Percentiles rank a stretch among this genome's conserved stretches.
These are phyloP conservation scores for Ormyrus pomaceus DNA, from an alignment of 2,888 invertebrate species.

Conservation along the genomic window DNA sequence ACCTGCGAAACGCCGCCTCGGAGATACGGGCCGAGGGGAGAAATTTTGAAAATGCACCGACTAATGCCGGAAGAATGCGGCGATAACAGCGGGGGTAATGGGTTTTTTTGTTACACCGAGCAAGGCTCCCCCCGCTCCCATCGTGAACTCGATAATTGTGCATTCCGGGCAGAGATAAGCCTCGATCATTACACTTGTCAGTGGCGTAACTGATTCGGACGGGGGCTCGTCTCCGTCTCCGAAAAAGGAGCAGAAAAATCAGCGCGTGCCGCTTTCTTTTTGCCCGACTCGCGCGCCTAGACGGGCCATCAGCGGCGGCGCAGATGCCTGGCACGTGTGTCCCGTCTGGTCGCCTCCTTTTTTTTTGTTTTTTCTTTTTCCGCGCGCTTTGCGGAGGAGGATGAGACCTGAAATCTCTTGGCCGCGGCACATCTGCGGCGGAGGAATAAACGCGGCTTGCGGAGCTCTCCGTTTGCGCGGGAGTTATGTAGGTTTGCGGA, in stretches of 20 bases:
- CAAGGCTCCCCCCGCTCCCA: too few species aligned
- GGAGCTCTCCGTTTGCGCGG: not conserved
- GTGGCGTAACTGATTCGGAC: constrained; percentile 19
- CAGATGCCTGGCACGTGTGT: constrained; percentile 53
- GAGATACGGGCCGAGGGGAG: too few species aligned
- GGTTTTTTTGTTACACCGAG: too few species aligned
- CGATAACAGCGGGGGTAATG: too few species aligned
- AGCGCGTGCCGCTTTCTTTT: constrained; percentile 42
- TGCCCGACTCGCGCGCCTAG: not conserved
- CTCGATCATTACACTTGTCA: not conserved
- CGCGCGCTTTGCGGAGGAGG: not conserved
- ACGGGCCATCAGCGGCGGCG: not conserved
- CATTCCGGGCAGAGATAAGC: too few species aligned
- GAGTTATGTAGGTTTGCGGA: constrained; percentile 2
- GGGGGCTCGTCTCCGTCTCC: not conserved
- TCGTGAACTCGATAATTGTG: too few species aligned
- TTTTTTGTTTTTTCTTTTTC: not conserved
- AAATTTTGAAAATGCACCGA: too few species aligned
- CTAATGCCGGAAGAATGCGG: too few species aligned
- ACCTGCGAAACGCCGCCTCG: too few species aligned
- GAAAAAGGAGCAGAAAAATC: not conserved
- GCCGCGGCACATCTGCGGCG: not conserved
- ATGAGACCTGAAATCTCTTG: constrained; percentile 1
- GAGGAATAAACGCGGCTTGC: constrained; percentile 2
- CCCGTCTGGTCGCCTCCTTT: not conserved